Evolutionary conservation across 2,797 vertebrate species (phyloP), one percentile per base, ranked within the genome.

Genomic region (Vespertilio murinus): DNA sequence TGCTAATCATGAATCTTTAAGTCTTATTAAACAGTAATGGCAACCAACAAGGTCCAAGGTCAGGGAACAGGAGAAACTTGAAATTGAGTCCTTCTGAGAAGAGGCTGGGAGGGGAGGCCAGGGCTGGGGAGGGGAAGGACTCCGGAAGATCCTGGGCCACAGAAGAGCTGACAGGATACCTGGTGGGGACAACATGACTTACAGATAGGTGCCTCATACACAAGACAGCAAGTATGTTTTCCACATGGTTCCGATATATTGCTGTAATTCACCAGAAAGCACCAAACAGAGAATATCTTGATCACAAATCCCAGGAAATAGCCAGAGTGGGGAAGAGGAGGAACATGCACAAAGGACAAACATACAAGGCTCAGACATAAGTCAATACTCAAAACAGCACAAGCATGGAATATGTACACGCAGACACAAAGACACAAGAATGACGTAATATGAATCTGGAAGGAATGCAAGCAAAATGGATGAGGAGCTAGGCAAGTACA

Each of bases 401-500:
- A 96, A 96, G 96, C 96, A 95, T 77, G 70, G 42, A 90, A 88
- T 40, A 90, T 17, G 5, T 22, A 95, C 1, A 91, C 49, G 94
- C 40, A 94, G 85, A 94, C 75, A 88, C 13, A 73, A 61, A 56
- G 38, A 86, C 90, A 84, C 5, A 73, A 90, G 49, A 75, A 77
- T 49, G 35, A 88, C 28, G 84, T 52, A 75, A 18, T 54, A 93
- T 45, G 59, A 67, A 93, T 92, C 81, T 79, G 81, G 92, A 95
- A 92, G 59, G 88, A 45, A 95, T 54, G 79, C 84, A 96, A 93
- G 97, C 97, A 93, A 89, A 82, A 95, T 80, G 85, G 70, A 96
- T 83, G 70, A 95, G 69, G 83, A 80, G 56, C 59, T 95, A 83
- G 69, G 97, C 90, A 95, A 93, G 61, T 82, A 96, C 47, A 95